Evolutionary conservation across 2,888 invertebrate genomes (phyloP).

Genomic region (Zygogramma bicolorata): DNA sequence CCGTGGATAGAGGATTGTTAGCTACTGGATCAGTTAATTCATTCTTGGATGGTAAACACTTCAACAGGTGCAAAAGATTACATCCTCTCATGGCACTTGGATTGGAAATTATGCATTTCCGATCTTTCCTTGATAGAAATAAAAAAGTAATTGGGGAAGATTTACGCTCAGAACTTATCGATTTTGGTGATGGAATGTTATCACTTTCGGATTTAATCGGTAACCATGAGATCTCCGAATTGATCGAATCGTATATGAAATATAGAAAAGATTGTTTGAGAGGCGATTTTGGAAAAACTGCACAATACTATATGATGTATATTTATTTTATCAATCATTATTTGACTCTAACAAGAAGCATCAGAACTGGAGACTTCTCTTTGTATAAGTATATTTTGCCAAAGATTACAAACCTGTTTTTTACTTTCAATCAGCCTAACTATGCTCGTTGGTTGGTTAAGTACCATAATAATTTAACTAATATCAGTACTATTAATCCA

Average conservation of each 20-base stretch:
- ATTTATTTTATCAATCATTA: neutral
- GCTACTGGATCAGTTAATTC: conserved; percentile 52
- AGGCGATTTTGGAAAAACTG: conserved; percentile 33
- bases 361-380: conserved; percentile 13
- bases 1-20: conserved; percentile 49
- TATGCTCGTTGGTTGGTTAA: conserved; percentile 45
- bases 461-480: conserved; percentile 39
- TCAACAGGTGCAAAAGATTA: conserved; percentile 54
- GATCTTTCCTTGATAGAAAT: conserved; percentile 13
- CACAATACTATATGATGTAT: neutral
- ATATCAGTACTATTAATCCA: conserved; percentile 25
- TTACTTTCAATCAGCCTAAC: conserved; percentile 35
- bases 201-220: conserved; percentile 3
- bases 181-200: conserved; percentile 13
- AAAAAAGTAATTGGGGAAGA: conserved; percentile 6
- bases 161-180: conserved; percentile 11
- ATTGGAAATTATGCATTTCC: conserved; percentile 31
- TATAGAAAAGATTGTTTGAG: conserved; percentile 9
- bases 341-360: neutral
- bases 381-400: conserved; percentile 46
- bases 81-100: conserved; percentile 46
- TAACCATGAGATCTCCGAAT: conserved; percentile 6
- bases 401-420: conserved; percentile 32
- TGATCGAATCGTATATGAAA: neutral
- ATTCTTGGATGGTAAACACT: conserved; percentile 54